These are phyloP conservation scores for Lasioglossum pauxillum DNA, from an alignment of 2,888 invertebrate genomes.

Conservation along the genomic window DNA sequence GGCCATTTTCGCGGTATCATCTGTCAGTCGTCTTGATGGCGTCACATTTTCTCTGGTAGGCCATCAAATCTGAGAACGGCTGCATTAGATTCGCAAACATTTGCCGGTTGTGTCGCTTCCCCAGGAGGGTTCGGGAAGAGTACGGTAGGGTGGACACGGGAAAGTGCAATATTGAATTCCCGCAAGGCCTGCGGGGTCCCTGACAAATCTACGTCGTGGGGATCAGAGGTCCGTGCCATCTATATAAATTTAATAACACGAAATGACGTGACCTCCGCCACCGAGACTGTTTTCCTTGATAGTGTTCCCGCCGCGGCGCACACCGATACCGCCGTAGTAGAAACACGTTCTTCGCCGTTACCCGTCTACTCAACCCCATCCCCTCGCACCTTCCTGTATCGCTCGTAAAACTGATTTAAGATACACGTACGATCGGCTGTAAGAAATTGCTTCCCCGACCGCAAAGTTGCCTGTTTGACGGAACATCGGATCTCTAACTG, in stretches of 20 bases:
- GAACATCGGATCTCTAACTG: conserved; percentile 24
- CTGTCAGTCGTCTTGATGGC: conserved; percentile 35
- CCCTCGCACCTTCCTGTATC: conserved; percentile 13
- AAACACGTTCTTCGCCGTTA: conserved; percentile 40
- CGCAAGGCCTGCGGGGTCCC: conserved; percentile 61
- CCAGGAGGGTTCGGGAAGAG: conserved; percentile 53
- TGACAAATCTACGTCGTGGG: conserved; percentile 74
- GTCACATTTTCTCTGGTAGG: conserved; percentile 49
- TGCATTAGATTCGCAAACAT: conserved; percentile 76
- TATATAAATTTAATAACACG: conserved; percentile 80
- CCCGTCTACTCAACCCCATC: not conserved
- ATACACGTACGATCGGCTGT: conserved; percentile 52
- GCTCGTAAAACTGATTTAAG: conserved; percentile 67
- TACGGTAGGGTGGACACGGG: conserved; percentile 61
- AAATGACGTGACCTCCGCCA: conserved; percentile 73
- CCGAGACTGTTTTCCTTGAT: conserved; percentile 46
- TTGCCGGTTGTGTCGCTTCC: conserved; percentile 67
- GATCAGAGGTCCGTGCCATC: conserved; percentile 69
- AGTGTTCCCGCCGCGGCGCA: conserved; percentile 19
- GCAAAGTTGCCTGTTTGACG: conserved; percentile 50
- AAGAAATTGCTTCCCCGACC: conserved; percentile 58
- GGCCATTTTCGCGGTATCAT: conserved; percentile 47
- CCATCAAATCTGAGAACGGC: conserved; percentile 71
- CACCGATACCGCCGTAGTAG: conserved; percentile 57
- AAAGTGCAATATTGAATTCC: conserved; percentile 76